Evolutionary conservation across 2,113 vertebrate species (phyloP).

Genomic region (Bucco capensis): DNA sequence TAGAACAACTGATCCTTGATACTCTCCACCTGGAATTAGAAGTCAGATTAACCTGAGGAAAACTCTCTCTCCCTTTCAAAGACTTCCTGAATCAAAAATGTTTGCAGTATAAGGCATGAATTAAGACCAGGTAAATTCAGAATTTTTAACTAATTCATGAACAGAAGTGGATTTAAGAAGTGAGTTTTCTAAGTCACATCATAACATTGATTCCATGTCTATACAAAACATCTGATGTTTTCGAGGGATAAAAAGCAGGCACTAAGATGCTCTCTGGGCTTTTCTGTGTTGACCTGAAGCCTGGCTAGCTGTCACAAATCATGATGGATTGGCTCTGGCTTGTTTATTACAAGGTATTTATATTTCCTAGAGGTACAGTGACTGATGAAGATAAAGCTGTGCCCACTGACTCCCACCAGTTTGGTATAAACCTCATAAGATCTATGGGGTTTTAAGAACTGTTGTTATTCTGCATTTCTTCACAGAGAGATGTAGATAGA

Average conservation of each 20-base stretch:
- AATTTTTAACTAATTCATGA: neutral
- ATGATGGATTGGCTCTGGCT: neutral
- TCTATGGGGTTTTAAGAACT: neutral
- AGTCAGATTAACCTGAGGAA: neutral
- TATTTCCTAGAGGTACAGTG: neutral
- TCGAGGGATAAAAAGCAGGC: neutral
- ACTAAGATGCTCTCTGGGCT: neutral
- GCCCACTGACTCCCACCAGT: neutral
- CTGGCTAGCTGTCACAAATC: neutral
- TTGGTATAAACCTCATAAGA: neutral
- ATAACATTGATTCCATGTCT: neutral
- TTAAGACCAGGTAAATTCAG: neutral
- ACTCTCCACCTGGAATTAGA: neutral
- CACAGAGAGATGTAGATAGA: neutral
- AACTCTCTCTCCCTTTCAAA: neutral
- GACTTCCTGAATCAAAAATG: neutral
- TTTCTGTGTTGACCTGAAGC: neutral
- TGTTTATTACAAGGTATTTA: neutral
- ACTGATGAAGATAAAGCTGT: neutral
- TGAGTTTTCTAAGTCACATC: neutral
- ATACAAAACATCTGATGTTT: neutral
- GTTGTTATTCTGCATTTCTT: neutral
- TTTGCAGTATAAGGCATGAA: neutral
- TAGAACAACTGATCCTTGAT: neutral
- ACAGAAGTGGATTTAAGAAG: neutral